Evolutionary conservation across 2,888 invertebrate genomes (phyloP), one percentile per base, ranked within the genome.

Genomic region (Molorchus minor): DNA sequence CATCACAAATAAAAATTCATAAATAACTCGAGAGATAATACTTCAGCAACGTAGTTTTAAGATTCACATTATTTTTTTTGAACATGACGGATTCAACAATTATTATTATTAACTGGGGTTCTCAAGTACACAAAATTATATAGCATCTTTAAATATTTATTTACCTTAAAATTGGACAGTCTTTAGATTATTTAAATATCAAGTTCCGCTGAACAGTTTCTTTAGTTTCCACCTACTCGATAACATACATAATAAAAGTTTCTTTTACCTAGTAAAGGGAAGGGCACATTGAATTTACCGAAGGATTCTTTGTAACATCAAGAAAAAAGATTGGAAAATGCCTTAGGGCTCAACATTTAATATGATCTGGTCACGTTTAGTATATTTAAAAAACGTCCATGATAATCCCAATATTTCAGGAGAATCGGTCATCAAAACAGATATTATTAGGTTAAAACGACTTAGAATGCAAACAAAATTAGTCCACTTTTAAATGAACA

Each of bases 1-100:
- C 73, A 73, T 61, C 71, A 71, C 67, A 68, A 62, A 61, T 56
- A 61, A 62, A 51, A 36, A 45, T 47, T 55, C 56, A 64, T 60
- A 58, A 53, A 62, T 59, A 64, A 40, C 58, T 55, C 20, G 44
- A 40, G 61, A 53, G 57, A 60, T 60, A 58, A 62, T 62, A 66
- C 64, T 64, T 62, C 35, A 56, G 66, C 64, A 62, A 66, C 60
- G 52, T 60, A 62, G 58, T 59, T 58, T 59, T n/a, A 56, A 25
- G 20, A 25, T 45, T 38, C 30, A 51, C 35, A 25, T 16, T 19
- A 13, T 43, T 25, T 49, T 16, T 16, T 30, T 45, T 30, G 30
- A 33, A 33, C 17, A 15, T 29, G 15, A 30, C 25, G 15, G 16
- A 41, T 45, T 52, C 25, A 61, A 56, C 55, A 58, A 61, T 44